phyloP scores from a whole-genome alignment of 2,797 vertebrate species.

The Gallinago stenura region DNA sequence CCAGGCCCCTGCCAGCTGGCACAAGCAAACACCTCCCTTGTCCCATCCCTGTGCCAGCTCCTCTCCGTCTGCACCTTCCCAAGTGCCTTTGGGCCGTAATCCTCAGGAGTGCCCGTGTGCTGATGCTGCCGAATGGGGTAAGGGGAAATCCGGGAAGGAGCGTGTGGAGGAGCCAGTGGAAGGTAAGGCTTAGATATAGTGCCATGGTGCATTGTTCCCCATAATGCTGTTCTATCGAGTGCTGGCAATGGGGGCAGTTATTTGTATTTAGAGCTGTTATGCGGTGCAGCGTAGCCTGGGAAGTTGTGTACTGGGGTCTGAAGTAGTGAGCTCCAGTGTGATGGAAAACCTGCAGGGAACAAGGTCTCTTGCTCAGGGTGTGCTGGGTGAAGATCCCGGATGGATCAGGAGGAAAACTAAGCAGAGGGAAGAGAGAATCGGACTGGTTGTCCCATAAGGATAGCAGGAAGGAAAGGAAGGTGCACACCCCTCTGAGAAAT shows the following conservation, averaged over 20 bases:
- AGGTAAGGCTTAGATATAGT: neutral
- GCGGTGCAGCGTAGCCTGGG: neutral
- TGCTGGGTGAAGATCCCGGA: neutral
- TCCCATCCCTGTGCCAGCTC: fast-evolving
- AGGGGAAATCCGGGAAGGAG: neutral
- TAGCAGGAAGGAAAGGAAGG: neutral
- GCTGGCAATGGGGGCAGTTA: neutral
- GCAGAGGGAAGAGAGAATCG: fast-evolving
- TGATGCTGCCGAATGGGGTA: fast-evolving
- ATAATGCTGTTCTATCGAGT: fast-evolving
- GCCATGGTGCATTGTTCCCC: neutral
- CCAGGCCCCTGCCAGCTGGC: neutral
- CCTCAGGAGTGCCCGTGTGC: fast-evolving
- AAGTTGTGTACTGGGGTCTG: fast-evolving
- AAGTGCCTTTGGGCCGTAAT: fast-evolving
- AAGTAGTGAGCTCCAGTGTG: fast-evolving
- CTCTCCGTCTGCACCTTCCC: fast-evolving
- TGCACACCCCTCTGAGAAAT: neutral
- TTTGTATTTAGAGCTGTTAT: neutral
- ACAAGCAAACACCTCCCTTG: neutral
- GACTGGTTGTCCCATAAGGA: neutral
- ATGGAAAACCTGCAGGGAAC: fast-evolving
- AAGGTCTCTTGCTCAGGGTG: neutral
- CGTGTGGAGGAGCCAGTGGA: fast-evolving
- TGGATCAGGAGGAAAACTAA: neutral